Percentiles rank a stretch among this genome's conserved stretches.
These are phyloP conservation scores for Florisuga fusca DNA, from an alignment of 2,797 vertebrate species.

Conservation along the genomic window DNA sequence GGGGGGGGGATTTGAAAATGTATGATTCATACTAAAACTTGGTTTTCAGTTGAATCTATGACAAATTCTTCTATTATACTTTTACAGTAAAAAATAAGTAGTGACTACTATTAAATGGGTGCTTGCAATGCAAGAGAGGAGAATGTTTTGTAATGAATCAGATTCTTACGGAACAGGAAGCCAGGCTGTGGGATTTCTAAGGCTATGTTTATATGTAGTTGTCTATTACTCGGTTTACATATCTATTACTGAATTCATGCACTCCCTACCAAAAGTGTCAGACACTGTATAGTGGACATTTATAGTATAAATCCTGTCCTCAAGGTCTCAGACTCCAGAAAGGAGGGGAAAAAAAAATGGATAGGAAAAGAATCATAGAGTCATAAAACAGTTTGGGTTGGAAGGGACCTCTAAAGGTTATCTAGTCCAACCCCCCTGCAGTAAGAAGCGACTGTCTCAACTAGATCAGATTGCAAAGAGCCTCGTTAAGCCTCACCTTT, in stretches of 20 bases:
- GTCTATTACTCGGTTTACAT: not conserved
- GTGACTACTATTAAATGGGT: not conserved
- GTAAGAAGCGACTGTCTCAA: no score
- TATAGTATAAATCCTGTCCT: not conserved
- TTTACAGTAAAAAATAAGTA: constrained; percentile 18
- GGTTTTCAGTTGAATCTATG: not conserved
- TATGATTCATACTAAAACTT: not conserved
- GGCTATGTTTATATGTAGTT: not conserved
- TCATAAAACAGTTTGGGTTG: no score
- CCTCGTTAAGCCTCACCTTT: no score
- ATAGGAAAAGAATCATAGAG: not conserved
- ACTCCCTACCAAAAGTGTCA: not conserved
- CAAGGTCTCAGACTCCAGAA: not conserved
- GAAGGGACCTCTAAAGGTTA: no score
- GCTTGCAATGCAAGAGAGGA: not conserved
- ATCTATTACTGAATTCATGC: not conserved
- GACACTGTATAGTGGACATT: not conserved
- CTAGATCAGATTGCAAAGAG: no score
- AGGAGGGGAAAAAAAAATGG: not conserved
- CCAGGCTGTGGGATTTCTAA: not conserved
- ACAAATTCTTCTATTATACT: not conserved
- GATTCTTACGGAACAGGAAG: not conserved
- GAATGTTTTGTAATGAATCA: not conserved
- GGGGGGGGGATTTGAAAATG: not conserved
- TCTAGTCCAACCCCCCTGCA: no score